Evolutionary conservation across 2,888 invertebrate species (phyloP), one percentile per base, ranked within the genome.

Genomic region (Eupithecia pulchellata): DNA sequence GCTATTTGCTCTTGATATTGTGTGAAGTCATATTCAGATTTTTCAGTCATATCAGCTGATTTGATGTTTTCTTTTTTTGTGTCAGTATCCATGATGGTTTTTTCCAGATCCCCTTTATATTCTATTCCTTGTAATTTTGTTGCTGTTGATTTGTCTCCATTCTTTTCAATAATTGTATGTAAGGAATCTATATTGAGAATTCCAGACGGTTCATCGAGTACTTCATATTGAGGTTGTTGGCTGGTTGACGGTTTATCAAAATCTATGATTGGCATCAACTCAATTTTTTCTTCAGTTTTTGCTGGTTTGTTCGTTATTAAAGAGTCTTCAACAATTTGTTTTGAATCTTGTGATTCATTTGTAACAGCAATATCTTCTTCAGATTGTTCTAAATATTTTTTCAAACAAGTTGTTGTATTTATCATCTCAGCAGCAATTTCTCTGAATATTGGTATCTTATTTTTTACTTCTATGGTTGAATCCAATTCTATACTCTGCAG

Each of bases 371-470:
- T 58, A 6, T 32, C 52, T 13, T 71, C 57, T 58, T 69, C 64
- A 60, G 30, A 20, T 47, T 66, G 61, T 39, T 70, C 36, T 25
- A 78, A 67, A 30, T 62, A 25, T 0, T 20, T 68, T 72, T 83
- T 82, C 0, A 86, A 73, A 11, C 68, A 70, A 63, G 81, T 78
- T 17, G 83, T 84, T 2, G 84, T 68, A 34, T 74, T 70, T 25
- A 81, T 76, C 1, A 92, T 68, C 66, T 84, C 69, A 9, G 64
- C 42, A 4, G 91, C 82, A 67, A 92, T 78, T 69, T 85, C 81
- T 84, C 86, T 90, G 55, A 90, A 91, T 52, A 92, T 85, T 2
- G 93, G 93, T 76, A 94, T 90, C 82, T 94, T 94, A 52, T 90
- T 88, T 79, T 90, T 92, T 0, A 93, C 94, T 79, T 91, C 91